Evolutionary conservation across 2,888 invertebrate genomes (phyloP), one percentile per base, ranked within the genome.

Genomic region (Trichopria drosophilae): DNA sequence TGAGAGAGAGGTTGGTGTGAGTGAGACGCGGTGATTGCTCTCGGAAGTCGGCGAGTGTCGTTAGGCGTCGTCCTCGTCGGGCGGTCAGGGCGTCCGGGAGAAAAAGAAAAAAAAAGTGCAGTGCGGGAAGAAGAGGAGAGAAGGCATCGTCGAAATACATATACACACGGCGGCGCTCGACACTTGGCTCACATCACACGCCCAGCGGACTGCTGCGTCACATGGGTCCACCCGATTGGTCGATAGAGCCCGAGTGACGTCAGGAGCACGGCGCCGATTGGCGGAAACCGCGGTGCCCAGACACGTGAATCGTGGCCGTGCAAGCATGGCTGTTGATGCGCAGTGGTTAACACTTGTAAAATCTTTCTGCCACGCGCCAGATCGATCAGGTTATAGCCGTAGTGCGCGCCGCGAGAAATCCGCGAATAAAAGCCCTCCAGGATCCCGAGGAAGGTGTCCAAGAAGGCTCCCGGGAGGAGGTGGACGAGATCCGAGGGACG

Each of bases 241-340:
- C 76, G 77, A 77, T 77, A 77, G 62, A 75, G 73, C 73, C 66
- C n/a, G 59, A 59, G 69, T 75, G 75, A 76, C 76, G 76, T 77
- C 76, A 76, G 64, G 62, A 60, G 57, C 58, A 51, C 10, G 44
- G 59, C 59, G 54, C 55, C 59, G 61, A 77, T 77, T 77, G 77
- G 77, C 60, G 60, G 62, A 62, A 51, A 61, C 57, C 63, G 64
- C 66, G 71, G 66, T 60, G 64, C 73, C 72, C 72, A 69, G 75
- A 77, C 77, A 77, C 77, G 77, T 77, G 77, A 77, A 74, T 71
- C 68, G 71, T 68, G 75, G 73, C 72, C 71, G 68, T 69, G 72
- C 71, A 71, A 71, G 75, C 75, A 74, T 76, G 75, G 76, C 75
- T 71, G 75, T 75, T 72, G 73, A 71, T 76, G 75, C 76, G 72